phyloP scores from a whole-genome alignment of 1,140 invertebrate species.

The Teleogryllus occipitalis region DNA sequence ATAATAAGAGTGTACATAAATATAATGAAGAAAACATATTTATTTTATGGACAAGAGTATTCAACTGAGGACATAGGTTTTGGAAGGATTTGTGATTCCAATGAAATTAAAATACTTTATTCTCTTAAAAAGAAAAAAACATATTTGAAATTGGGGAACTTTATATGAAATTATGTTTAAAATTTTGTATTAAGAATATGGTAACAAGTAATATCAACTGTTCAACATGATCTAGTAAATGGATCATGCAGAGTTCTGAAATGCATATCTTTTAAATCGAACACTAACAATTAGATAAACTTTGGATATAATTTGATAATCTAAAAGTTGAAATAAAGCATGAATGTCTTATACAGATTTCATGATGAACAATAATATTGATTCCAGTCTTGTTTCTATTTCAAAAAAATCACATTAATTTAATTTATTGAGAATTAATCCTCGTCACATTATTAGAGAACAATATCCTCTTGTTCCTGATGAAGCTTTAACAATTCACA shows the following conservation, averaged over 20 bases:
- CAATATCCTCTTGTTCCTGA: constrained; percentile 27
- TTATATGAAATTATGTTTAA: too few relatives aligned
- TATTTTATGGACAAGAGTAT: neutral
- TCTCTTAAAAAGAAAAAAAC: too few relatives aligned
- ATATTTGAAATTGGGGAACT: too few relatives aligned
- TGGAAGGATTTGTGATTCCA: neutral
- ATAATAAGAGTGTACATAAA: neutral
- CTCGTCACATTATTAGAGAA: constrained; percentile 23
- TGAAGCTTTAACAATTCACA: constrained; percentile 28
- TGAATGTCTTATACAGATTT: too few relatives aligned
- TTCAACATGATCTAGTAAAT: constrained; percentile 11
- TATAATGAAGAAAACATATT: neutral
- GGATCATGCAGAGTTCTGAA: neutral
- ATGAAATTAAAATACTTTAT: neutral
- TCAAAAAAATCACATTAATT: too few relatives aligned
- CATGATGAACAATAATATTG: too few relatives aligned
- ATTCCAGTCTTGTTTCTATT: too few relatives aligned
- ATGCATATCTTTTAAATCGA: neutral
- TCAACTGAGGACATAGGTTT: neutral
- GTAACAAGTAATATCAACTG: constrained; percentile 7
- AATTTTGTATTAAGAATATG: neutral
- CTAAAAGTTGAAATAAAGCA: too few relatives aligned
- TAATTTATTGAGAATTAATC: neutral
- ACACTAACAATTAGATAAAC: too few relatives aligned
- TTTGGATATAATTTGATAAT: too few relatives aligned